Base-by-base conservation (phyloP, 2,797 vertebrate genomes). In the Karalla daura region DNA sequence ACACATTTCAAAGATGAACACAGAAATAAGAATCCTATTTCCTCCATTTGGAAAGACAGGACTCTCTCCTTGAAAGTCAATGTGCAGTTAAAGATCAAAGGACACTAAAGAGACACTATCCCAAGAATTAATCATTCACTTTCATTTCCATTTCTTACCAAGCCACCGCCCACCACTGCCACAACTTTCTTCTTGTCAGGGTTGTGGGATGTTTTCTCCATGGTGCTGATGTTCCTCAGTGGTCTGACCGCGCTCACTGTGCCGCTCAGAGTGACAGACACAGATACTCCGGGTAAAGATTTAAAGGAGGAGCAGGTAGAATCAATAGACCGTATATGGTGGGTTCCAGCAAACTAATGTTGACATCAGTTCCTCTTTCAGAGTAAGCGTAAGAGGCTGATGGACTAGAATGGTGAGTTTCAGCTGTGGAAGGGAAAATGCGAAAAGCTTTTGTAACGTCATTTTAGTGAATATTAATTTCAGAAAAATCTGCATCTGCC, bases 131-230 rank as follows among this genome's bases (percentile, higher is more conserved):
- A 63, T 30, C n/a, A 58, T 65, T 76, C 13, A 73, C 60, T 86
- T 70, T 76, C 0, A 79, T 68, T 80, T 70, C 54, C 14, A 18
- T 17, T 58, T 65, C 93, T 93, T 92, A 94, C 94, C 93, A 94
- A 85, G 74, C 94, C 94, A 5, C 92, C 93, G 35, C 94, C 94
- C 40, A 94, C 92, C 25, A 94, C 86, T 37, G 91, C 93, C 0
- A 91, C 81, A 11, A 92, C 85, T 78, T 87, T 92, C 39, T 80
- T 89, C 74, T 81, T 64, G 46, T 4, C 28, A 3, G 47, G 12
- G 30, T 24, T 63, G 61, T 18, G 8, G 0, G 24, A 12, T 15
- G 63, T 18, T 21, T 67, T 43, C 32, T 89, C 90, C 90, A 91
- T 92, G 20, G 32, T 55, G 13, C 33, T 62, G 3, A 2, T 2